phyloP scores from a whole-genome alignment of 2,113 vertebrate genomes.

The Progne subis region DNA sequence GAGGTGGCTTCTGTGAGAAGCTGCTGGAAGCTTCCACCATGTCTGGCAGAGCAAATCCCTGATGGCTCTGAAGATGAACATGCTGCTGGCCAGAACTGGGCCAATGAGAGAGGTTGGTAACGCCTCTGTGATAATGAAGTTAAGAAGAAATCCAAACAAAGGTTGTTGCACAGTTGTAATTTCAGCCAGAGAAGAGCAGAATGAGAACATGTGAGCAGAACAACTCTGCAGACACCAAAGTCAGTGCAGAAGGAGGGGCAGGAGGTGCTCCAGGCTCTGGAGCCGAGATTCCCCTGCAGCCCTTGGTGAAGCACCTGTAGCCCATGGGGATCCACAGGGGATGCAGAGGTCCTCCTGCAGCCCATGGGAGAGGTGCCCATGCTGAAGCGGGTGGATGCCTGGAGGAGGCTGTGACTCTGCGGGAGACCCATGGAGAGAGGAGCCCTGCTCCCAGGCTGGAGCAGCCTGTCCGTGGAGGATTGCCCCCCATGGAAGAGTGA shows the following conservation, averaged over 20 bases:
- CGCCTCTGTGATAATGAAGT: fast-evolving
- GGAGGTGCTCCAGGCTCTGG: neutral
- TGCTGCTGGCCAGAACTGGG: neutral
- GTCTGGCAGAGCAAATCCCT: neutral
- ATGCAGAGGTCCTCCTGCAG: neutral
- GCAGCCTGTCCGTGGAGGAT: neutral
- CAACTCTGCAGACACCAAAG: neutral
- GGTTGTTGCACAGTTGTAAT: neutral
- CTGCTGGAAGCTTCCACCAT: neutral
- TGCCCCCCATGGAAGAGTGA: fast-evolving
- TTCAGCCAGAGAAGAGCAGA: neutral
- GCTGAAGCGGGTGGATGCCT: fast-evolving
- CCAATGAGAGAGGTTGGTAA: neutral
- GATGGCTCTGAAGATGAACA: neutral
- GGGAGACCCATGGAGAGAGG: neutral
- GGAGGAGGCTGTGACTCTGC: neutral
- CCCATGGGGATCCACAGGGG: neutral
- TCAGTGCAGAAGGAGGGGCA: neutral
- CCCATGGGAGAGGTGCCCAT: fast-evolving
- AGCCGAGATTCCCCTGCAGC: neutral
- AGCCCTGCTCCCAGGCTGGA: neutral
- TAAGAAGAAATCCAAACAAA: neutral
- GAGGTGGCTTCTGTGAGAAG: neutral
- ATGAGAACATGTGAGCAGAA: neutral
- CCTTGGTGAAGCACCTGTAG: fast-evolving